Base-by-base conservation (phyloP, 1,140 invertebrate species). In the Olivierus martensii region DNA sequence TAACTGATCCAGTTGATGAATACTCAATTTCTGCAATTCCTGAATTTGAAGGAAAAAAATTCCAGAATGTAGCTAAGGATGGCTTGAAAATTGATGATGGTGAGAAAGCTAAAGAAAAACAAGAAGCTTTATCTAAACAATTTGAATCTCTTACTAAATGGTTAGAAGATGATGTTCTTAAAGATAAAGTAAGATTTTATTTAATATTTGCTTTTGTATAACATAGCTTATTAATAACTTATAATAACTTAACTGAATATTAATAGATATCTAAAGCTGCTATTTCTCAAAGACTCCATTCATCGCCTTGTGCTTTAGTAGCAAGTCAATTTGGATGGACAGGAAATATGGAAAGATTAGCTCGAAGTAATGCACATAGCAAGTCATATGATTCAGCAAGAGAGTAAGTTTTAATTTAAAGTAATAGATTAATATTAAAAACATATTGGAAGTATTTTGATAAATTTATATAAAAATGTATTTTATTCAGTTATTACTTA, bases 41-140 rank as follows among this genome's bases (percentile, higher is more conserved):
- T n/a, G 94, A 99, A 71, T 99, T 93, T 70, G 94, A 99, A 63
- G 89, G 91, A 28, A 96, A 98, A 73, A 98, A 98, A 70, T 96
- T 99, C 83, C 93, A 98, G 72, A 99, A 99, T 67, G 89, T 97
- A 35, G 96, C 96, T 54, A 99, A 99, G 70, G 96, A 99, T 73
- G 93, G 94, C 2, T 81, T 99, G 62, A 71, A 71, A 52, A 48
- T 77, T 1, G 81, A 90, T 53, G 89, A 79, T 66, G 81, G 80
- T 17, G 83, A 87, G 56, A 81, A 82, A 55, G 78, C 81, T 46
- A 90, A 93, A 65, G 81, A 89, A 65, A 79, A 79, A 60, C 74
- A 84, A 60, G 89, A 96, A 69, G 76, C 78, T 43, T 63, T 88
- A 19, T 83, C 87, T 62, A 80, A 77, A 57, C 76, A 79, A 45